Conservation (phyloP, 1,140 invertebrate species). For the Campodea augens region DNA sequence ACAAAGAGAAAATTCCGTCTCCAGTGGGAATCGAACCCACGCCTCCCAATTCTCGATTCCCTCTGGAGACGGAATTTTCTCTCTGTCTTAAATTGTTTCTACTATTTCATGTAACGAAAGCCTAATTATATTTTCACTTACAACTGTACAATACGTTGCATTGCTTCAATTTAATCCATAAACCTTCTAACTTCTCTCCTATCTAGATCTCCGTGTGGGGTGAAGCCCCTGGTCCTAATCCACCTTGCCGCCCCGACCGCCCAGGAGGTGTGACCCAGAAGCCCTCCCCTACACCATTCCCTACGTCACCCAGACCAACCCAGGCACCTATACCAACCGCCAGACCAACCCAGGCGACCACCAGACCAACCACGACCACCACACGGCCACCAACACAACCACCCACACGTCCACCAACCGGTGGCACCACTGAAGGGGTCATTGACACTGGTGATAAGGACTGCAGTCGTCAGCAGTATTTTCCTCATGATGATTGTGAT, state of each 20-base stretch:
- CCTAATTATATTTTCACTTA: too few species aligned
- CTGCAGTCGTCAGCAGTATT: conserved; percentile 36
- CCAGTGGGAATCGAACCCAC: too few species aligned
- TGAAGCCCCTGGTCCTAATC: conserved; percentile 38
- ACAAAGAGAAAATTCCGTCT: too few species aligned
- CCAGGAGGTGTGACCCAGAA: background rate
- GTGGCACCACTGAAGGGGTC: background rate
- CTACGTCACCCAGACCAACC: too few species aligned
- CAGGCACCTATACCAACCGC: conserved; percentile 9
- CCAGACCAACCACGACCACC: conserved; percentile 2
- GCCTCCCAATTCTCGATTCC: too few species aligned
- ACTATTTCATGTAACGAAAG: too few species aligned
- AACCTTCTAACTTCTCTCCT: background rate
- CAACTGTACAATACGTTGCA: too few species aligned
- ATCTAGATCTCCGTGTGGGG: conserved; percentile 43
- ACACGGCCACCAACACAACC: conserved; percentile 1
- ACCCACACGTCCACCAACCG: conserved; percentile 17
- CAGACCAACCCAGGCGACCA: conserved; percentile 5
- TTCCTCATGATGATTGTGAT: conserved; percentile 40
- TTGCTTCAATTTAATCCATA: too few species aligned
- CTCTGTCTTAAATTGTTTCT: too few species aligned
- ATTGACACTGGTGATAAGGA: conserved; percentile 16
- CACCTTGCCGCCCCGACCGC: conserved; percentile 11
- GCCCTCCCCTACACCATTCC: too few species aligned
- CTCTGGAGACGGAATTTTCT: too few species aligned